Evolutionary conservation across 2,888 invertebrate genomes (phyloP).

Genomic region (Eudiplozoon nipponicum): DNA sequence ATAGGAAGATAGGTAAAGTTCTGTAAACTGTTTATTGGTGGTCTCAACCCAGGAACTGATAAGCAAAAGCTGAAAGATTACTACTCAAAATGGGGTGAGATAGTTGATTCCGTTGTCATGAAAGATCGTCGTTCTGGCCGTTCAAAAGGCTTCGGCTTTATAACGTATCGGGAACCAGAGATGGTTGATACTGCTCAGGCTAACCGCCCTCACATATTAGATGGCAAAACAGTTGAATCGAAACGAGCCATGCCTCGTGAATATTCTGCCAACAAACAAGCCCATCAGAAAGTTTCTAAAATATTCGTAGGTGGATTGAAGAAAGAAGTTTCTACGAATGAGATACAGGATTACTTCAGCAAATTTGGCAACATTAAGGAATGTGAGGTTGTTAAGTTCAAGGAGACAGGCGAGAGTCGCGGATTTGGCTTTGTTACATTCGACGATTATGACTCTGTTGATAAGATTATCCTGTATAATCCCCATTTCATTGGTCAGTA

Average conservation of each 20-base stretch:
- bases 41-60: conserved; percentile 56
- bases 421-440: conserved; percentile 86
- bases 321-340: conserved; percentile 61
- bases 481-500: conserved; percentile 8
- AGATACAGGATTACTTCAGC: conserved; percentile 32
- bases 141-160: conserved; percentile 75
- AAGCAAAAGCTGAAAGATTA: conserved; percentile 59
- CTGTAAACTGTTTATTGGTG: conserved; percentile 62
- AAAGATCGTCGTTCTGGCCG: conserved; percentile 12
- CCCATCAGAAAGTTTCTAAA: conserved; percentile 67
- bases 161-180: conserved; percentile 59
- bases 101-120: conserved; percentile 17
- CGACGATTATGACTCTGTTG: conserved; percentile 79
- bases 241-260: conserved; percentile 69
- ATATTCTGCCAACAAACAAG: conserved; percentile 48
- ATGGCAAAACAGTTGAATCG: conserved; percentile 69
- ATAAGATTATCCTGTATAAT: conserved; percentile 41
- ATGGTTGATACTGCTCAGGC: conserved; percentile 78
- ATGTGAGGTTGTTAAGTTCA: conserved; percentile 57
- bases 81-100: conserved; percentile 74
- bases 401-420: conserved; percentile 60
- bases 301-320: conserved; percentile 68
- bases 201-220: conserved; percentile 51
- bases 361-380: conserved; percentile 47
- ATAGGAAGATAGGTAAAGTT: too few species aligned